Evolutionary conservation across 2,888 invertebrate genomes (phyloP).

Genomic region (Junonia oenone): DNA sequence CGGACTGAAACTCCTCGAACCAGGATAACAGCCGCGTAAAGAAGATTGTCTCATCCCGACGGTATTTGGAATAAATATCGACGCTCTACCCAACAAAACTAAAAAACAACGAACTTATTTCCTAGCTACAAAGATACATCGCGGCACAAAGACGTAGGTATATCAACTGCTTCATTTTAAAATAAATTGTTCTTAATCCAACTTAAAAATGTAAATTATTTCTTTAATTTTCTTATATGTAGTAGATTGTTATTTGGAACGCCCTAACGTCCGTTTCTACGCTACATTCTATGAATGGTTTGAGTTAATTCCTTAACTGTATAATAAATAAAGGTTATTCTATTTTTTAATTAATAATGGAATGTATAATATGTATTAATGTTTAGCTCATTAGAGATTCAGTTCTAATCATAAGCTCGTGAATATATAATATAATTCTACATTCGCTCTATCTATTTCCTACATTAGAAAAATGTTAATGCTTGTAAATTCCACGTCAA

Average conservation of each 20-base stretch:
- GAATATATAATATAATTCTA: too few relatives aligned
- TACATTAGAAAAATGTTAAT: neutral
- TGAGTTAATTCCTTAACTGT: neutral
- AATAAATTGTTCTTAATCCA: neutral
- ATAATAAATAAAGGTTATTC: neutral
- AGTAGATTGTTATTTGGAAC: neutral
- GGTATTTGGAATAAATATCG: conserved; percentile 28
- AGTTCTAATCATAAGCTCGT: too few relatives aligned
- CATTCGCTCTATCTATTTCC: too few relatives aligned
- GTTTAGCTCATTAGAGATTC: too few relatives aligned
- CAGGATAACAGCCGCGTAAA: conserved; percentile 65
- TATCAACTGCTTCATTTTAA: neutral
- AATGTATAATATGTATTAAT: neutral
- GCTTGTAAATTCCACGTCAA: conserved; percentile 12
- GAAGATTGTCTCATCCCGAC: conserved; percentile 52
- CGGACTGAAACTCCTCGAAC: conserved; percentile 55
- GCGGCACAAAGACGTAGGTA: neutral
- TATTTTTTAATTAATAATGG: neutral
- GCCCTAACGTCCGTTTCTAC: neutral
- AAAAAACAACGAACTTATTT: conserved; percentile 1
- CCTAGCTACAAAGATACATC: neutral
- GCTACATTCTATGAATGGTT: neutral
- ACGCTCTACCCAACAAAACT: conserved; percentile 10
- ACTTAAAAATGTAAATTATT: neutral
- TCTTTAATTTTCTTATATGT: conserved; percentile 8